Evolutionary conservation across 1,140 invertebrate genomes (phyloP).

Genomic region (Drosophila arawakana): DNA sequence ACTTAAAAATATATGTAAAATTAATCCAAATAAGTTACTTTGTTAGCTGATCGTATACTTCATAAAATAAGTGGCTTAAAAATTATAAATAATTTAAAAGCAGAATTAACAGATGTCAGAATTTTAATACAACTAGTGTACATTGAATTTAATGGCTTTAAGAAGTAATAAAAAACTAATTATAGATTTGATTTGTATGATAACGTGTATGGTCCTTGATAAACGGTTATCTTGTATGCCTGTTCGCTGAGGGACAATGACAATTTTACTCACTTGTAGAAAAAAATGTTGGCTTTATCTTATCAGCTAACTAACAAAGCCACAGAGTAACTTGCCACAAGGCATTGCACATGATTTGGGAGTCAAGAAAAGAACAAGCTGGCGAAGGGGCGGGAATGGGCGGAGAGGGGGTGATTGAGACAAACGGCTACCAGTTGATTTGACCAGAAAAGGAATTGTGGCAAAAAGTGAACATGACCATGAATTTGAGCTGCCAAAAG

Average conservation of each 20-base stretch:
- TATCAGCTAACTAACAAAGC: slow-evolving; percentile 65
- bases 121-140: too few relatives aligned
- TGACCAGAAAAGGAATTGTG: slow-evolving; percentile 60
- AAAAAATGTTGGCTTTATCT: slow-evolving; percentile 63
- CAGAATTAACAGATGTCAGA: too few relatives aligned
- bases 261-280: slow-evolving; percentile 45
- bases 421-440: slow-evolving; percentile 61
- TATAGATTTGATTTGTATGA: not conserved
- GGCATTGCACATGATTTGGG: slow-evolving; percentile 16
- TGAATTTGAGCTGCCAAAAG: slow-evolving; percentile 76
- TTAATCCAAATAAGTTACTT: too few relatives aligned
- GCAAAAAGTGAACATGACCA: slow-evolving; percentile 80
- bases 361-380: too few relatives aligned
- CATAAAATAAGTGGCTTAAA: too few relatives aligned
- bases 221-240: not conserved
- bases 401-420: slow-evolving; percentile 16
- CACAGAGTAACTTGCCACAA: slow-evolving; percentile 61
- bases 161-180: too few relatives aligned
- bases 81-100: too few relatives aligned
- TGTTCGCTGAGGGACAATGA: slow-evolving; percentile 31
- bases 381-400: too few relatives aligned
- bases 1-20: too few relatives aligned
- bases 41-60: too few relatives aligned
- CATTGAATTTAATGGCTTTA: too few relatives aligned
- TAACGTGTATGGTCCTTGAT: not conserved